These are phyloP conservation scores for Apis laboriosa DNA, from an alignment of 1,140 invertebrate species.

Conservation along the genomic window DNA sequence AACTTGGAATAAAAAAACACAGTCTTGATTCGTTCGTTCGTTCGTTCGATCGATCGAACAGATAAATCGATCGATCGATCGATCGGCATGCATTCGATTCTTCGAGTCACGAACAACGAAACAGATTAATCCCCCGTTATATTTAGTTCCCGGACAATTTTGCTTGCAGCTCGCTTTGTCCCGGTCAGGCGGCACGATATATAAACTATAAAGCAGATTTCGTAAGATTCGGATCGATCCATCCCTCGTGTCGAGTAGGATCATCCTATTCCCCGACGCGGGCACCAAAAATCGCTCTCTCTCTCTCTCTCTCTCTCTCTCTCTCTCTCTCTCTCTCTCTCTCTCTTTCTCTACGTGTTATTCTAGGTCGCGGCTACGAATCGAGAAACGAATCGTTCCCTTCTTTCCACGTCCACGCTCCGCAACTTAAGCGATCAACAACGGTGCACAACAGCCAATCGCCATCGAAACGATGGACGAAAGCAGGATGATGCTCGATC, in stretches of 20 bases:
- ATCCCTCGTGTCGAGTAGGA: conserved; percentile 27
- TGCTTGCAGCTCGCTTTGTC: background rate
- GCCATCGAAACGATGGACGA: conserved; percentile 30
- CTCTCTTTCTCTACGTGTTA: conserved; percentile 34
- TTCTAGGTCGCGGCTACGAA: conserved; percentile 38
- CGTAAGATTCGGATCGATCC: conserved; percentile 5
- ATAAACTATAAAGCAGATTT: conserved; percentile 32
- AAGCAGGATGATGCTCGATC: conserved; percentile 56
- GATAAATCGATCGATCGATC: background rate
- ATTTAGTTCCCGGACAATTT: background rate
- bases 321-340: too few relatives aligned
- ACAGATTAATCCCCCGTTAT: background rate
- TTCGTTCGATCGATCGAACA: background rate
- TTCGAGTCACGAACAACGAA: background rate
- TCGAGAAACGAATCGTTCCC: conserved; percentile 13
- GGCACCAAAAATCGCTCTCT: conserved; percentile 1
- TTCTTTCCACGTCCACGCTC: background rate
- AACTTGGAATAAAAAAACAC: background rate
- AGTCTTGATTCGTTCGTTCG: background rate
- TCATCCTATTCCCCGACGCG: conserved; percentile 6
- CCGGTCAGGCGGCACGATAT: conserved; percentile 9
- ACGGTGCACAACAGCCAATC: conserved; percentile 55
- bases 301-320: too few relatives aligned
- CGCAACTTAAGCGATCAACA: conserved; percentile 66
- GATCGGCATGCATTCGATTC: background rate